Evolutionary conservation across 2,888 invertebrate genomes (phyloP), one percentile per base, ranked within the genome.

Genomic region (Pherbina coryleti): DNA sequence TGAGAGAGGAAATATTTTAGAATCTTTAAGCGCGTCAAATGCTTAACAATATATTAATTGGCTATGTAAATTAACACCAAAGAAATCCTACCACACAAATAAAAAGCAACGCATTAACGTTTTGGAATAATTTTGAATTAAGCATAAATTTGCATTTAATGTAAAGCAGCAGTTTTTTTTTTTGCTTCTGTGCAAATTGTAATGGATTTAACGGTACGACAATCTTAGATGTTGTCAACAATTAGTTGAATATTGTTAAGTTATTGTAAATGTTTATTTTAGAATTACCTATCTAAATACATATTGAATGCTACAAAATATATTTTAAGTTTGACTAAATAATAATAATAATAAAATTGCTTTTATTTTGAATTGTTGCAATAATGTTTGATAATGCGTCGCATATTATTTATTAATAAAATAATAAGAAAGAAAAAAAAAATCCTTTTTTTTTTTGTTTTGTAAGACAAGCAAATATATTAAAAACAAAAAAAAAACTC

Each of bases 401-500:
- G 22, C 60, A 25, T 60, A 60, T 60, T 28, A 60, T 75, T n/a
- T 75, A 53, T 25, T 22, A 51, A 49, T 49, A 19, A 25, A 9
- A 51, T 34, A 73, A 71, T 64, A 75, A 49, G 70, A n/a, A 70
- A 77, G 37, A 60, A 72, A n/a, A 51, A 57, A 60, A 28, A 67
- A 72, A 51, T 75, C 76, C 62, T 69, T 67, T 79, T 79, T 69
- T 25, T 49, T 34, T 67, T 77, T 74, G 22, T 67, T 37, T 62
- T 72, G 17, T 28, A 64, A 31, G 74, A 79, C 66, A 57, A 71
- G 73, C 74, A 81, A 78, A 78, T 76, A 62, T 74, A 51, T 71
- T 75, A 75, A 34, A 34, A 66, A 78, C 79, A 66, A 8, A 76
- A 79, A 78, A 44, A 62, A 34, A 72, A 78, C 82, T 80, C 79